Evolutionary conservation across 2,113 vertebrate genomes (phyloP), one percentile per base, ranked within the genome.

Genomic region (Stomatorhinus ivindoensis): DNA sequence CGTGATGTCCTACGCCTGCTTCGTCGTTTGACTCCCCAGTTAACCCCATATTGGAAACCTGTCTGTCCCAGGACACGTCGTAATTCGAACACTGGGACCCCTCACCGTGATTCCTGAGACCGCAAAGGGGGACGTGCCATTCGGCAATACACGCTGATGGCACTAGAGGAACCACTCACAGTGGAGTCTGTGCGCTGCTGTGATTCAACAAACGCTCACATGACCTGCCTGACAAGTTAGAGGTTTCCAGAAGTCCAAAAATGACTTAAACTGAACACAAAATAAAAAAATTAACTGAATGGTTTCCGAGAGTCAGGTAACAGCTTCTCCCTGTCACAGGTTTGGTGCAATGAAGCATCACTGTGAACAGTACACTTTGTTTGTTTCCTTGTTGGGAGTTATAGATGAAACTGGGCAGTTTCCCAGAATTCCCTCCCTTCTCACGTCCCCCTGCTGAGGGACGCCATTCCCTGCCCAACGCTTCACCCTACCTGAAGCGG

Each of bases 31-130:
- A 88, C 65, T 35, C 13, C 42, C 31, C 83, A 88, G 86, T 92
- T 91, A 92, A 91, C 91, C 89, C 89, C 90, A 65, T 87, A 90
- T 47, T 55, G 76, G 83, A 87, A 89, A 90, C 87, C 42, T 48
- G 39, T 87, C 87, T 27, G 87, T 47, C 90, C 89, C 39, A 27
- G 17, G 76, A 86, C 90, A 90, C 42, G 87, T 24, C 80, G n/a
- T 53, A 89, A 90, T 89, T 86, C 69, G 87, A 46, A 90, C 46
- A 50, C 86, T 42, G 83, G 87, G 83, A 19, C 27, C 47, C 15
- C 42, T 88, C n/a, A 88, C 89, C 61, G 15, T 87, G 73, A 69
- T 90, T 88, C 83, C 87, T 17, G 51, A 85, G 76, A 10, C 80
- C 15, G 35, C 76, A 47, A 10, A 51, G 21, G 8, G 84, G 48